Conservation (phyloP, 2,113 vertebrate genomes). For the Pipra filicauda region DNA sequence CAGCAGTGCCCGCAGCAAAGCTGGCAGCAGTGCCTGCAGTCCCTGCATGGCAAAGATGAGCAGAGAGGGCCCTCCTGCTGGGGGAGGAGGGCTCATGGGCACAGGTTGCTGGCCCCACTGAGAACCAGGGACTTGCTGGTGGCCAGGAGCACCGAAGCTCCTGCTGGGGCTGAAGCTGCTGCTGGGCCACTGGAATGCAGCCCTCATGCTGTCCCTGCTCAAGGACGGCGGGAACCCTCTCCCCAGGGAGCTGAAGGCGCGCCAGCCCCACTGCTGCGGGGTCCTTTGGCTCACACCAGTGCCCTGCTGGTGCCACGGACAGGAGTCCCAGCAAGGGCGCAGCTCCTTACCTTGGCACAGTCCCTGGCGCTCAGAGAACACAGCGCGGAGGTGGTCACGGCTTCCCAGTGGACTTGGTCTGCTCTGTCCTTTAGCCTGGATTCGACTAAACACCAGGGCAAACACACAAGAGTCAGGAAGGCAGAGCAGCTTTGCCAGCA, state of each 20-base stretch:
- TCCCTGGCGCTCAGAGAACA: no score
- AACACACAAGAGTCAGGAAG: no score
- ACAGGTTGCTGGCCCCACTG: neutral
- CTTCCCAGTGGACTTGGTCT: no score
- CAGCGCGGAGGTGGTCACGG: no score
- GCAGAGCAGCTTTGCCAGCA: no score
- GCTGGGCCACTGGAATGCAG: neutral
- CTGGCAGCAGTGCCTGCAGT: neutral
- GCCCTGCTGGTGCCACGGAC: neutral
- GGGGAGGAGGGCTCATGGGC: neutral
- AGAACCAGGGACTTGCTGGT: neutral
- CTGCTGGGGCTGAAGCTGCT: neutral
- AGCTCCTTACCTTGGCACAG: no score
- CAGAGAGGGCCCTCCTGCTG: neutral
- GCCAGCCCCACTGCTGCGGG: no score
- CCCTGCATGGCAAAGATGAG: neutral
- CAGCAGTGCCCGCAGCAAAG: neutral
- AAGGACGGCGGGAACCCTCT: no score
- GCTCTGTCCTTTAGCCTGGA: no score
- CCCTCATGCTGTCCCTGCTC: neutral
- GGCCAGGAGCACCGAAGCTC: neutral
- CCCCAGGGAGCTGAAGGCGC: no score
- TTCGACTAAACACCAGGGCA: no score
- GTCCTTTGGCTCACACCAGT: no score
- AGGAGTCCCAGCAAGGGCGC: neutral